Evolutionary conservation across 92 coral and sea anemone species (phyloP), one percentile per base, ranked within the genome.

Genomic region (Phenganax marumi): DNA sequence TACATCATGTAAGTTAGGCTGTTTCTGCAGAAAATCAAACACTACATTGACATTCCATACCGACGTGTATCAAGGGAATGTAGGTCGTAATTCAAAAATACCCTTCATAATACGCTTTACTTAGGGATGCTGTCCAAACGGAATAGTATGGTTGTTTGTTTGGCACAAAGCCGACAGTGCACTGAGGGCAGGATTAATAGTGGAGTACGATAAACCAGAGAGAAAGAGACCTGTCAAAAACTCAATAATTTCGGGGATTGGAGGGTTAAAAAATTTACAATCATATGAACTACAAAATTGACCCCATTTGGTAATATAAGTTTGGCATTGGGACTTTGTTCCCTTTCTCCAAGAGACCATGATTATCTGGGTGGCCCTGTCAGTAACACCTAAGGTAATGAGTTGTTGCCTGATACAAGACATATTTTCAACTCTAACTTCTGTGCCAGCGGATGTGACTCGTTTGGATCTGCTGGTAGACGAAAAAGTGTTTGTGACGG

Each of bases 31-130:
- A 46, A 70, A 68, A 76, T n/a, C n/a, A n/a, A n/a, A n/a, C n/a
- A n/a, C n/a, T n/a, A n/a, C n/a, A n/a, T n/a, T n/a, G n/a, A n/a
- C 81, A 76, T 76, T 69, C 81, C 81, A 76, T 21, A 76, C 57
- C 5, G 81, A 54, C 25, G n/a, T 24, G 19, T 76, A 76, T 53
- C 12, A 10, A 0, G 81, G 81, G 18, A 76, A 76, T 0, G 21
- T 3, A 76, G n/a, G n/a, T n/a, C n/a, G n/a, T n/a, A n/a, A n/a
- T n/a, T n/a, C n/a, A n/a, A n/a, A n/a, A n/a, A n/a, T 55, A 22
- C 81, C 81, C 23, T 76, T 76, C 81, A 76, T 76, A 22, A 76
- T 55, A 9, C 50, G 66, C 24, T 53, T 76, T 7, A 76, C 81
- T 3, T 55, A 51, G 14, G 81, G 81, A 22, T 51, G 66, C 18